Conservation (phyloP, 2,113 vertebrate species). For the Condylura cristata region DNA sequence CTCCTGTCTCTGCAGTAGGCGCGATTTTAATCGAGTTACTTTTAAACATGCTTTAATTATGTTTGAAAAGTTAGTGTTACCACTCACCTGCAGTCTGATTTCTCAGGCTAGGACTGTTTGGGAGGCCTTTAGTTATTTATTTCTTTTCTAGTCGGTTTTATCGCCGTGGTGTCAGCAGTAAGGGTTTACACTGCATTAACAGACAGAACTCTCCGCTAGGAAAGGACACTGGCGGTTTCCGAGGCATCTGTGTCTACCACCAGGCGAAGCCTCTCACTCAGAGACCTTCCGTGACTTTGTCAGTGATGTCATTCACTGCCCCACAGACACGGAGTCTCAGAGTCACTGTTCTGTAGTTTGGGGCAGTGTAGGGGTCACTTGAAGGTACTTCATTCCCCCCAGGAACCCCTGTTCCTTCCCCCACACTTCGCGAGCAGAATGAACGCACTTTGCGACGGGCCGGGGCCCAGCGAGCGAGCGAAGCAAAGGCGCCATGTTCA, state of each 20-base stretch:
- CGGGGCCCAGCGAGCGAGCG: neutral
- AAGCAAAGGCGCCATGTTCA: neutral
- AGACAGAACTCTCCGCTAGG: no score
- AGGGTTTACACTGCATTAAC: neutral
- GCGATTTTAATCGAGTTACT: constrained; percentile 61
- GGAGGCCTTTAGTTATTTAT: neutral
- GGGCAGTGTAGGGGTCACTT: neutral
- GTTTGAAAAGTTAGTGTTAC: constrained; percentile 31
- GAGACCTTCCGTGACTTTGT: neutral
- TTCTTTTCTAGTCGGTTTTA: neutral
- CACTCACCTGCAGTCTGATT: constrained; percentile 41
- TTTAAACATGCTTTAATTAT: constrained; percentile 59
- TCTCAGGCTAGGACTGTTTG: constrained; percentile 9
- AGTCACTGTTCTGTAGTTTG: neutral
- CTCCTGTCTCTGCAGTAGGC: constrained; percentile 30
- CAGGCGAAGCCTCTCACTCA: neutral
- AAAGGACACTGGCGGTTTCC: neutral
- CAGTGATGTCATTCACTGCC: neutral
- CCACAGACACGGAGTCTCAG: neutral
- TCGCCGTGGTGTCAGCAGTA: neutral
- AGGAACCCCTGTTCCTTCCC: neutral
- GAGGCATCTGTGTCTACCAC: neutral
- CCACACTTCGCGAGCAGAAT: no score
- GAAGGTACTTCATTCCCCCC: neutral
- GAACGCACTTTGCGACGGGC: neutral